A percentile compares a stretch with the other conserved stretches of the same genome.
These are phyloP conservation scores for Urocitellus parryii DNA, from an alignment of 2,113 vertebrate species.

Conservation along the genomic window DNA sequence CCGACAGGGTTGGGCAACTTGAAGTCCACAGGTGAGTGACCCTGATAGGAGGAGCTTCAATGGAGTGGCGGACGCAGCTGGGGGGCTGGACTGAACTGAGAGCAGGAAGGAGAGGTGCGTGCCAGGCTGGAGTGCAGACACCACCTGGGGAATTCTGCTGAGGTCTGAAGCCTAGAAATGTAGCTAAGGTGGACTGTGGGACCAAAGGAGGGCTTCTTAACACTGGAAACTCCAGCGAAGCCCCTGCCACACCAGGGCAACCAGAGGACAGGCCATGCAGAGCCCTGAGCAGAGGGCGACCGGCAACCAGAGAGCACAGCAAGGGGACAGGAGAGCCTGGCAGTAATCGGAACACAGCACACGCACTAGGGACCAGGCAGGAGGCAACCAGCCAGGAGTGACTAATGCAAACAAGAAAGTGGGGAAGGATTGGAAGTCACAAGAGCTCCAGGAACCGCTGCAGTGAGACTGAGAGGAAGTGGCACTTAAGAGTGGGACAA, in stretches of 20 bases:
- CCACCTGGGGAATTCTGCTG: neutral
- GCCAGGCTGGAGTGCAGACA: neutral
- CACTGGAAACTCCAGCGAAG: neutral
- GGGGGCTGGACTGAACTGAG: neutral
- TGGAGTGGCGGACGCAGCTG: neutral
- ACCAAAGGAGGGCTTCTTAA: neutral
- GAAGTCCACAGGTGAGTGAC: fast-evolving
- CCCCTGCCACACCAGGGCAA: neutral
- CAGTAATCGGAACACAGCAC: neutral
- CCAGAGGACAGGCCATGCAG: too few species aligned
- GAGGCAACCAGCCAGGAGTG: slow-evolving; percentile 10
- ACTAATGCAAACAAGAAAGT: neutral
- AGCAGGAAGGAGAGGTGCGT: neutral
- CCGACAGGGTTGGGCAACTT: too few species aligned
- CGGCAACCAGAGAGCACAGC: neutral
- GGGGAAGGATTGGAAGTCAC: too few species aligned
- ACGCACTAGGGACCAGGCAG: neutral
- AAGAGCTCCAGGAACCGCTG: neutral
- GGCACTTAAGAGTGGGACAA: fast-evolving
- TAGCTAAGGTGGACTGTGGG: too few species aligned
- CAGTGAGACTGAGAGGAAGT: neutral
- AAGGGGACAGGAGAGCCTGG: neutral
- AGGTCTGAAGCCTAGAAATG: neutral
- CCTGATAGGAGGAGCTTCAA: neutral
- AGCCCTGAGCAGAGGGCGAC: neutral